Evolutionary conservation across 30 jellyfish, hydroid and myxozoan genomes (phyloP), one percentile per base, ranked within the genome.

Genomic region (Nemopilema nomurai): DNA sequence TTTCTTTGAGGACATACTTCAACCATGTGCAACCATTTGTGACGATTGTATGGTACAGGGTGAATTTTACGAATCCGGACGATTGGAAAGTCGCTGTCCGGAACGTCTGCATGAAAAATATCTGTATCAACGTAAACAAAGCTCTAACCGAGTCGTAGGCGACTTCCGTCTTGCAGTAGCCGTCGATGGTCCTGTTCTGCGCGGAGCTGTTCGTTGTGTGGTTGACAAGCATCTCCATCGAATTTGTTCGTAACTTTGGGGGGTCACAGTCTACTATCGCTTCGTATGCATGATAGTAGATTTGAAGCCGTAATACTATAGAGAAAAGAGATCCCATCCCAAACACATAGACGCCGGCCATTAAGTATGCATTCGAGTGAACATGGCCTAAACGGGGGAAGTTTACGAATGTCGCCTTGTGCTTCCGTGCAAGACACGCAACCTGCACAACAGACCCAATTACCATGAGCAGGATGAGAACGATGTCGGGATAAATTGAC

Each of bases 311-410:
- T 30, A 82, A 49, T 19, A 28, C 6, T n/a, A 70, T 70, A 31
- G 84, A 50, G 21, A 69, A 17, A 18, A 84, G 80, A n/a, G 92
- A 62, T 23, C 92, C 92, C 6, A 81, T 72, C 32, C 92, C 92
- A 67, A 84, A 84, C 64, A 74, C 75, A 49, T 84, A 84, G 33
- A 84, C 81, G 7, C 92, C 92, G 51, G 81, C 87, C 87, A 84
- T 71, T 17, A 84, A 81, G 31, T 84, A 84, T 28, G 71, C 50
- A 50, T 74, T 84, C 13, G 87, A 82, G 50, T 82, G 84, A 25
- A 49, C 81, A 8, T 52, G 75, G 62, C 32, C 74, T 24, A 77
- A 32, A 13, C 33, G 51, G 31, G 21, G 66, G 26, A 77, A 77
- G 32, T 62, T 27, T 32, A 77, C 87, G 32, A 77, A 77, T 18